Conservation (phyloP, 2,797 vertebrate genomes). For the Gobio occitaniae region DNA sequence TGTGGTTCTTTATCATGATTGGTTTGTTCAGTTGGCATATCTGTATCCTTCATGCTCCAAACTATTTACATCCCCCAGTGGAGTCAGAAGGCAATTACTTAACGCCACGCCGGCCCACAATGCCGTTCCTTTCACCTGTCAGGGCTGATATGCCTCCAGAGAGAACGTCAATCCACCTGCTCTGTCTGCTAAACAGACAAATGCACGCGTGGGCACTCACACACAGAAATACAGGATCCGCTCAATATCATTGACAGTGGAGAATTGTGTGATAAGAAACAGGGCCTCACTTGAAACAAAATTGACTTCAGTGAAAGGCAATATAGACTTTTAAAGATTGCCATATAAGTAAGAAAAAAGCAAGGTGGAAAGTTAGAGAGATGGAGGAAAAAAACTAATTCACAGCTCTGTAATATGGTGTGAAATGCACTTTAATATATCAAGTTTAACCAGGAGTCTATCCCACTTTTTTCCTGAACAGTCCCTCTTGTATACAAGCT, state of each 20-base stretch:
- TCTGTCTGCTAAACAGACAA: conserved; percentile 33
- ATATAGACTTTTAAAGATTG: conserved; percentile 43
- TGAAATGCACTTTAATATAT: conserved; percentile 60
- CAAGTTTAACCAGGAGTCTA: conserved; percentile 58
- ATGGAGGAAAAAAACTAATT: conserved; percentile 62
- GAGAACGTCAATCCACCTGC: conserved; percentile 44
- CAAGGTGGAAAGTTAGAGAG: conserved; percentile 64
- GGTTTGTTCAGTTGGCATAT: conserved; percentile 18
- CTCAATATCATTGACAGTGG: conserved; percentile 44
- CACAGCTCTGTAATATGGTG: conserved; percentile 44
- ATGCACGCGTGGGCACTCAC: neutral
- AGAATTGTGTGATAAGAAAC: conserved; percentile 55
- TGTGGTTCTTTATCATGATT: conserved; percentile 32
- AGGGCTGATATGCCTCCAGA: conserved; percentile 38
- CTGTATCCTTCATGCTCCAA: conserved; percentile 37
- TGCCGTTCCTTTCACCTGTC: conserved; percentile 42
- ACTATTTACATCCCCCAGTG: conserved; percentile 48
- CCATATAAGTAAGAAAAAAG: conserved; percentile 53
- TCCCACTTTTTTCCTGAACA: conserved; percentile 65
- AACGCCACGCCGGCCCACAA: conserved; percentile 41
- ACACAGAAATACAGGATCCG: conserved; percentile 33
- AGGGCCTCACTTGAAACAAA: conserved; percentile 55
- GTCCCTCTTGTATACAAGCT: conserved; percentile 61
- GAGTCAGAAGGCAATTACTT: conserved; percentile 60
- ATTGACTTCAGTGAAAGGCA: conserved; percentile 55